Conservation (phyloP, 2,888 invertebrate genomes). For the Drepana falcataria region DNA sequence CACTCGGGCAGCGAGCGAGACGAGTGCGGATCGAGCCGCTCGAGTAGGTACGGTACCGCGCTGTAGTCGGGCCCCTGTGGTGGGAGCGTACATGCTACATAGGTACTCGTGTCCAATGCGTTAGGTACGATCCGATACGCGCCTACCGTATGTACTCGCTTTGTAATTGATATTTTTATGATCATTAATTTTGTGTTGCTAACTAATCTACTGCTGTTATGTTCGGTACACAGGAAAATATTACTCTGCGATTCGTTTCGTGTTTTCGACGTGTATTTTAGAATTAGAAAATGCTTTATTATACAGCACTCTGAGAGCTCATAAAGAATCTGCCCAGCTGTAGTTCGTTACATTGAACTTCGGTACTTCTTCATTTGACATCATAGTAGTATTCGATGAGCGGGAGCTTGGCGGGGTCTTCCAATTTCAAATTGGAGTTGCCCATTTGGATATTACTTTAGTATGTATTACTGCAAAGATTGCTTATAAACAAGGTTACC, state of each 20-base stretch:
- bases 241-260: background rate
- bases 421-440: too few species aligned
- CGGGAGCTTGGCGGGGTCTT: too few species aligned
- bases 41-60: constrained; percentile 38
- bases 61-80: too few species aligned
- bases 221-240: background rate
- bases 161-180: constrained; percentile 67
- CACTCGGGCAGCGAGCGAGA: constrained; percentile 66
- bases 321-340: too few species aligned
- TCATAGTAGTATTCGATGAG: too few species aligned
- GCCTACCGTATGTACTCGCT: constrained; percentile 22
- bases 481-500: too few species aligned
- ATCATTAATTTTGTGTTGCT: constrained; percentile 46
- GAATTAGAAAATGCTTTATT: background rate
- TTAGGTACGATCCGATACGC: constrained; percentile 20
- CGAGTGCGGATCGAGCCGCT: constrained; percentile 49
- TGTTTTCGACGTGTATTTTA: background rate
- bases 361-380: too few species aligned
- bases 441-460: too few species aligned
- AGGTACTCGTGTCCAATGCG: constrained; percentile 11
- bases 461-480: too few species aligned
- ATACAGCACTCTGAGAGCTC: too few species aligned
- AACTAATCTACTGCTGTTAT: constrained; percentile 19
- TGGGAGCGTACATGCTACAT: constrained; percentile 4
- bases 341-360: too few species aligned